Evolutionary conservation across 2,797 vertebrate species (phyloP), one percentile per base, ranked within the genome.

Genomic region (Silurus lanzhouensis): DNA sequence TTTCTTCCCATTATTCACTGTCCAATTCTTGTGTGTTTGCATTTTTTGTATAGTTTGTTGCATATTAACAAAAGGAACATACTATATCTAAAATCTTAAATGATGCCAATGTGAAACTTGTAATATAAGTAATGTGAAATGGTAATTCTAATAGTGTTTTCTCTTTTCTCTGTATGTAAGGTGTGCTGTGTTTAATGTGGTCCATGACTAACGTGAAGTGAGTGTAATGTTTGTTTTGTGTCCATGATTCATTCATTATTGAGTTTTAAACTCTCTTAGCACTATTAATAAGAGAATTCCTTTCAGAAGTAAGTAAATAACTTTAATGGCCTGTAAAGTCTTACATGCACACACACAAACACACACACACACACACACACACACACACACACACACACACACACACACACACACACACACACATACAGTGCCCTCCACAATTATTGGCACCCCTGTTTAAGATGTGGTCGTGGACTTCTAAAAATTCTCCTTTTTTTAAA

Each of bases 321-420:
- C 19, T 71, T 68, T 71, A 22, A 46, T 71, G 19, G 17, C 38
- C 31, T 71, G 38, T 71, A 71, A 46, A 46, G 27, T 13, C 8
- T 1, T 22, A 8, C 31, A 63, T 57, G 14, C 55, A 71, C 64
- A 38, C n/a, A 68, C 25, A 57, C 83, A 57, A n/a, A 27, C 44
- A 77, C 61, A 31, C 83, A 66, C 83, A 81, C 72, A 84, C 80
- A 17, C 44, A 48, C 38, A 55, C 63, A 66, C 19, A 5, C 75
- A 31, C 58, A 60, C 4, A 58, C 82, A 68, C 31, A 15, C 58
- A 74, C 79, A 52, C 27, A 61, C 27, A 27, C 25, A 31, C 22
- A 2, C 74, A 71, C 10, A 80, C n/a, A n/a, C n/a, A n/a, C n/a
- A n/a, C n/a, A n/a, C n/a, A n/a, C n/a, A n/a, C n/a, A n/a, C n/a